Base-by-base conservation (phyloP, 2,888 invertebrate genomes). In the Calliopum simillimum region DNA sequence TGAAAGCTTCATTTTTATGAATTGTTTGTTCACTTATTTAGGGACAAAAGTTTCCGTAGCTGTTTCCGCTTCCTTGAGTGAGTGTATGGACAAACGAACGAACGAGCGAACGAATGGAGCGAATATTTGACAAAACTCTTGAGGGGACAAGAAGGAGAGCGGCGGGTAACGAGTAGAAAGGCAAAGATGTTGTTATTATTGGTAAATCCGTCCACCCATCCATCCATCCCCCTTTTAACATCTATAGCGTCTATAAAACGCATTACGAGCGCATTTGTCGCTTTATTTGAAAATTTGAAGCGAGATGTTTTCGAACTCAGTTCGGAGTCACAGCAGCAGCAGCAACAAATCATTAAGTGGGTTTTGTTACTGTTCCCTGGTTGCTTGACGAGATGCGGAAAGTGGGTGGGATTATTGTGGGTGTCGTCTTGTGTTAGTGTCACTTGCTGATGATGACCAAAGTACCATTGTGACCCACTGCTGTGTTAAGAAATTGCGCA, bases 1-100 rank as follows among this genome's bases (percentile, higher is more conserved):
- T 49, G 61, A 49, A 43, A 63, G 63, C 49, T 64, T 46, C 53
- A 33, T 64, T 64, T 62, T 47, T 64, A 64, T 64, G 64, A 64
- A 64, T 64, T 64, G 64, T 64, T 64, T 64, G 64, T 64, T 64
- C 51, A 64, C 16, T 64, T 53, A 53, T 64, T 53, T 64, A 64
- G 51, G 64, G 51, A 64, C 64, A 64, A 53, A 16, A 51, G 64
- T 33, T 64, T 64, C 64, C 64, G 64, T 13, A 19, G 21, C 41
- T 41, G 53, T 53, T 64, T 64, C 64, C 64, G 64, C 62, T 61
- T 51, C 51, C 33, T 41, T 16, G 21, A 53, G 16, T 19, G 63
- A 33, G 16, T n/a, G 8, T 51, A 19, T n/a, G 41, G 51, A 23
- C 58, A 41, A 46, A 47, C 21, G 25, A 56, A 41, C 53, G 68